phyloP scores from a whole-genome alignment of 2,113 vertebrate species.

The Promerops cafer region DNA sequence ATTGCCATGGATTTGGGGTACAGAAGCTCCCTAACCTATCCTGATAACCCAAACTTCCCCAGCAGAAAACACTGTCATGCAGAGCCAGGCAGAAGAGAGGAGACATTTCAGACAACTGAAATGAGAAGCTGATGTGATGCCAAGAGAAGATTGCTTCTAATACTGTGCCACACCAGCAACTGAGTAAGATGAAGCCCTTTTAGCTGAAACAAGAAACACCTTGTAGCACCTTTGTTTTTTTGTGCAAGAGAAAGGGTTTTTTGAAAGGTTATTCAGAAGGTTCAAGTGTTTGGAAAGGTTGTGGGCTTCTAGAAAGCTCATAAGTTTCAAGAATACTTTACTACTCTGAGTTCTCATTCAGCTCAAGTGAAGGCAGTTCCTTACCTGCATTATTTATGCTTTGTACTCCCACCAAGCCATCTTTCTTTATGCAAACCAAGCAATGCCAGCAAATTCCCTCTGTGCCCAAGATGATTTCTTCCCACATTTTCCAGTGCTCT shows the following conservation, averaged over 20 bases:
- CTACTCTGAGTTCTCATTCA: not conserved
- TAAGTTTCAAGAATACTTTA: not conserved
- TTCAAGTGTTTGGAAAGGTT: not conserved
- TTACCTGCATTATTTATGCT: not conserved
- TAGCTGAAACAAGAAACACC: not conserved
- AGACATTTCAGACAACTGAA: slow-evolving; percentile 9
- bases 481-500: not conserved
- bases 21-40: not conserved
- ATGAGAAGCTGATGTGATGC: slow-evolving; percentile 20
- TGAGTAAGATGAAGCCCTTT: not conserved
- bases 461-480: not conserved
- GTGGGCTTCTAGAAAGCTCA: not conserved
- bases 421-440: not conserved
- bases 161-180: not conserved
- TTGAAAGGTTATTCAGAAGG: not conserved
- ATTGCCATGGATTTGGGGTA: not conserved
- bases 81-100: not conserved
- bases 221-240: not conserved
- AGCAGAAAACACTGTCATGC: not conserved
- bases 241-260: not conserved
- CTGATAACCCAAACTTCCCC: not conserved
- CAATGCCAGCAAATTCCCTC: not conserved
- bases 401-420: not conserved
- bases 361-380: not conserved
- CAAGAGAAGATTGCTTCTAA: slow-evolving; percentile 7